These are phyloP conservation scores for Trinorchestia longiramus DNA, from an alignment of 1,140 invertebrate genomes.

Conservation along the genomic window DNA sequence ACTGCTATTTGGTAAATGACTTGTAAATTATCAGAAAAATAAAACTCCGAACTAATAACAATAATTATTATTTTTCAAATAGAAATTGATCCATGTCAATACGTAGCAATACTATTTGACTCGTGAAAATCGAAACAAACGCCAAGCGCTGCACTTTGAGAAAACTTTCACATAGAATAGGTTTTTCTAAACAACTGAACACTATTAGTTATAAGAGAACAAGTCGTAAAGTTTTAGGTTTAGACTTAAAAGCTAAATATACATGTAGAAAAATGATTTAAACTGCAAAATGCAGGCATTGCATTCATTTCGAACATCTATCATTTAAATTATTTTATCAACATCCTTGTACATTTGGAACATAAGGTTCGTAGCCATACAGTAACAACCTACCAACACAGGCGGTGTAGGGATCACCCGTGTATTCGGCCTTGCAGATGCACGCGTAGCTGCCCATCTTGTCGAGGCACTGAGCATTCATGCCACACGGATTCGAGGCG, in stretches of 20 bases:
- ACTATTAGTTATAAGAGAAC: not conserved
- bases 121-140: no score
- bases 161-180: no score
- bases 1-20: no score
- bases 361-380: not conserved
- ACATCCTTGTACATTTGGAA: not conserved
- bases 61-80: no score
- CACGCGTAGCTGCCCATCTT: slow-evolving; percentile 81
- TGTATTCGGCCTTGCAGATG: slow-evolving; percentile 82
- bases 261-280: not conserved
- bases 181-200: no score
- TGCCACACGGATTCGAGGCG: slow-evolving; percentile 84
- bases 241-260: no score
- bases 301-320: not conserved
- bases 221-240: not conserved
- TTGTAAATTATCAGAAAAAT: no score
- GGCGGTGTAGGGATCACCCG: slow-evolving; percentile 85
- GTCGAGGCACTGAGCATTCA: slow-evolving; percentile 87
- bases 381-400: slow-evolving; percentile 72
- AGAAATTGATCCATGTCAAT: no score
- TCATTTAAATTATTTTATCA: not conserved
- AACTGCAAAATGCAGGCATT: not conserved
- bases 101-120: no score
- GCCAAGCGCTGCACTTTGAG: no score
- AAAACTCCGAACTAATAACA: no score